These are phyloP conservation scores for Uromys caudimaculatus DNA, from an alignment of 2,797 vertebrate species.

Conservation along the genomic window DNA sequence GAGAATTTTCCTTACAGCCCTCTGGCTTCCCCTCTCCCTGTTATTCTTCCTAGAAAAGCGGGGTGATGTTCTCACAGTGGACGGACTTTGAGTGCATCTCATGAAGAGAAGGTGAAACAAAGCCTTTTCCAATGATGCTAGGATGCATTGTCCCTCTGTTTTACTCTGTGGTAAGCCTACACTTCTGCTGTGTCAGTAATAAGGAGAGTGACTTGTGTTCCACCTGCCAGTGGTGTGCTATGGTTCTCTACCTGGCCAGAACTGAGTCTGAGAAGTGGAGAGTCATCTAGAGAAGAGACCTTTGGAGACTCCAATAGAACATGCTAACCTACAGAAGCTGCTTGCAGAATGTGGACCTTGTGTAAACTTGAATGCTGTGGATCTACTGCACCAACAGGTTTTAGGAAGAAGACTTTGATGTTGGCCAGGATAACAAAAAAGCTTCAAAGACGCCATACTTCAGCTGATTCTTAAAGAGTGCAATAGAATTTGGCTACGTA, in stretches of 20 bases:
- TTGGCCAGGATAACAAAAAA: neutral
- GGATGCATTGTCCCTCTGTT: neutral
- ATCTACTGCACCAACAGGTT: neutral
- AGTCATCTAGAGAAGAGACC: neutral
- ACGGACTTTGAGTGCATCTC: neutral
- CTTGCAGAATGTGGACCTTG: neutral
- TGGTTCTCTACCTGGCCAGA: neutral
- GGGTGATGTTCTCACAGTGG: neutral
- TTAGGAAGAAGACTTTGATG: neutral
- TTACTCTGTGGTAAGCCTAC: neutral
- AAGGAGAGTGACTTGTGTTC: neutral
- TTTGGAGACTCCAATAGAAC: neutral
- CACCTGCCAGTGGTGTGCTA: neutral
- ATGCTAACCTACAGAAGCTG: neutral
- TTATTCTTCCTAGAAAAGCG: neutral
- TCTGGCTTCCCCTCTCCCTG: neutral
- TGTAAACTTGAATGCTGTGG: neutral
- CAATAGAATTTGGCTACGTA: neutral
- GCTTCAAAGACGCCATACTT: neutral
- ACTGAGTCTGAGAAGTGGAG: neutral
- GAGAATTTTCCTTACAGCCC: neutral
- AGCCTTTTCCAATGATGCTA: neutral
- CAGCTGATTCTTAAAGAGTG: neutral
- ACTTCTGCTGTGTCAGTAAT: neutral
- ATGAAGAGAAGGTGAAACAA: neutral